Evolutionary conservation across 1,140 invertebrate genomes (phyloP).

Genomic region (Trachelipus rathkii): DNA sequence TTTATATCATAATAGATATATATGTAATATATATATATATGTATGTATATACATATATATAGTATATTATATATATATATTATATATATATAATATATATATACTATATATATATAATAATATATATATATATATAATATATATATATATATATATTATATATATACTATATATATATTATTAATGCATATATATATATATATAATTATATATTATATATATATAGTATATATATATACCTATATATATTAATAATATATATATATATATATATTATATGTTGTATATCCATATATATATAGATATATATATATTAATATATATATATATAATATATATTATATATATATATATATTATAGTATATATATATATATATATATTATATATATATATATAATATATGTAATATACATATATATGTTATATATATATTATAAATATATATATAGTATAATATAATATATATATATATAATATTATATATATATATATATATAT

Average conservation of each 20-base stretch:
- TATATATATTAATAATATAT: not conserved
- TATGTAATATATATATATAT: too few species aligned
- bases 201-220: too few species aligned
- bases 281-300: not conserved
- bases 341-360: constrained; percentile 7
- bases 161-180: too few species aligned
- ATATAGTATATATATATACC: too few species aligned
- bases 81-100: constrained; percentile 17
- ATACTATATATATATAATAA: constrained; percentile 18
- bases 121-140: constrained; percentile 7
- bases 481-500: not conserved
- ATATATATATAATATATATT: constrained; percentile 18
- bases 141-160: not conserved
- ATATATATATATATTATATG: constrained; percentile 3
- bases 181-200: too few species aligned
- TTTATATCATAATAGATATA: too few species aligned
- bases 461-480: too few species aligned
- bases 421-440: too few species aligned
- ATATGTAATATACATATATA: too few species aligned
- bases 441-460: too few species aligned
- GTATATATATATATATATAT: not conserved
- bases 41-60: too few species aligned
- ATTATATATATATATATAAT: too few species aligned
- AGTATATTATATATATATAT: constrained; percentile 15
- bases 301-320: constrained; percentile 9